A percentile compares a stretch with the other conserved stretches of the same genome.
Evolutionary conservation across 2,888 invertebrate genomes (phyloP).

Genomic region (Spilarctia lutea): DNA sequence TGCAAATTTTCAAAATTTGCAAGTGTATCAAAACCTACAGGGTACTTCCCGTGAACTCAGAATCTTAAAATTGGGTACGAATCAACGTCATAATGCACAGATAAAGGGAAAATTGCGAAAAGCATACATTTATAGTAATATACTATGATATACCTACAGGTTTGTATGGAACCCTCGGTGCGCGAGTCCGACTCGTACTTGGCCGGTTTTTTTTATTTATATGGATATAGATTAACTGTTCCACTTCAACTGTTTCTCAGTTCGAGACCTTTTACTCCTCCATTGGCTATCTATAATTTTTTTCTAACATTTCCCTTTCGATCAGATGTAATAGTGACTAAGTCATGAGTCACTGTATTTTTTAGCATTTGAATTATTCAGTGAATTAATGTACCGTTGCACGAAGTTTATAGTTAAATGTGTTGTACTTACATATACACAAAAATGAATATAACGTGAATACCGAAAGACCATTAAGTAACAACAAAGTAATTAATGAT

Average conservation of each 20-base stretch:
- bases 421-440: conserved; percentile 15
- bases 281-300: not conserved
- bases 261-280: not conserved
- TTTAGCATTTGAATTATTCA: not conserved
- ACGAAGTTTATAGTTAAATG: conserved; percentile 4
- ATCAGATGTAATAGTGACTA: not conserved
- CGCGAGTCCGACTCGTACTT: too few species aligned
- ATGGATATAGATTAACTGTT: not conserved
- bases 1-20: too few species aligned
- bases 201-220: too few species aligned
- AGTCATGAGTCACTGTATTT: not conserved
- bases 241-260: not conserved
- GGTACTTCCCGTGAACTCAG: too few species aligned
- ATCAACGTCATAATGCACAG: too few species aligned
- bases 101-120: too few species aligned
- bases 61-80: too few species aligned
- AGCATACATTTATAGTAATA: too few species aligned
- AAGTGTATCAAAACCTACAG: too few species aligned
- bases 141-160: too few species aligned
- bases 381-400: conserved; percentile 13
- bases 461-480: conserved; percentile 14
- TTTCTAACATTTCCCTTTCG: not conserved
- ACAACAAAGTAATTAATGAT: not conserved
- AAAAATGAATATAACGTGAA: conserved; percentile 28
- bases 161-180: too few species aligned